phyloP scores from a whole-genome alignment of 2,113 vertebrate species.

The Aptenodytes forsteri region DNA sequence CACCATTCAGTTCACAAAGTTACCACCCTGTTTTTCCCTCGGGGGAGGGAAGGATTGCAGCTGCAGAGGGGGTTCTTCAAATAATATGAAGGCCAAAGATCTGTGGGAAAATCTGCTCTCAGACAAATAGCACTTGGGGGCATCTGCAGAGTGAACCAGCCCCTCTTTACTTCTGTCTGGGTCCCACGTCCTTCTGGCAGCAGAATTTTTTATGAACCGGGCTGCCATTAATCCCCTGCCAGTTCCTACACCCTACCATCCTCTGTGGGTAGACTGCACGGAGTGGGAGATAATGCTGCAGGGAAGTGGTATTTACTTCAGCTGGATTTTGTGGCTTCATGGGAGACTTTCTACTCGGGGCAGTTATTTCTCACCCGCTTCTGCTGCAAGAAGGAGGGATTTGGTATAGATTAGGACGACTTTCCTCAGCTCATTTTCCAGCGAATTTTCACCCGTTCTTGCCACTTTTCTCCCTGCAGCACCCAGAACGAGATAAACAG shows the following conservation, averaged over 20 bases:
- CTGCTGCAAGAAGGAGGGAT: not conserved
- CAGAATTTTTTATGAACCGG: constrained; percentile 12
- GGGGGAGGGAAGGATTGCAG: constrained; percentile 64
- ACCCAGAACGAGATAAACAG: not conserved
- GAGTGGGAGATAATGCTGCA: constrained; percentile 52
- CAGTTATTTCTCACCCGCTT: not conserved
- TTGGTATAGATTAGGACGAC: not conserved
- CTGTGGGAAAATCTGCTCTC: constrained; percentile 68
- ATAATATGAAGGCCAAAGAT: constrained; percentile 59
- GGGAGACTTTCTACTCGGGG: not conserved
- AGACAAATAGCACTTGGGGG: constrained; percentile 65
- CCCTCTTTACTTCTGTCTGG: constrained; percentile 60
- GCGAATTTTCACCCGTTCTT: not conserved
- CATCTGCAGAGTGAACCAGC: constrained; percentile 57
- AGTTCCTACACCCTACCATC: constrained; percentile 48
- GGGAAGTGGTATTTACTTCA: constrained; percentile 50
- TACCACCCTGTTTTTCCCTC: constrained; percentile 65
- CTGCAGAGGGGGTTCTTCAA: constrained; percentile 70
- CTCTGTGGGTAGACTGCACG: constrained; percentile 43
- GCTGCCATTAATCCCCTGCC: constrained; percentile 61
- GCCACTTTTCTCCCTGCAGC: not conserved
- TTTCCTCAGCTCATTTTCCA: not conserved
- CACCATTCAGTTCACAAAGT: constrained; percentile 67
- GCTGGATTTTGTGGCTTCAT: constrained; percentile 31
- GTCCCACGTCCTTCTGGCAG: constrained; percentile 61